Evolutionary conservation across 64 coral and sea anemone species (phyloP).

Genomic region (Acropora tenuis): DNA sequence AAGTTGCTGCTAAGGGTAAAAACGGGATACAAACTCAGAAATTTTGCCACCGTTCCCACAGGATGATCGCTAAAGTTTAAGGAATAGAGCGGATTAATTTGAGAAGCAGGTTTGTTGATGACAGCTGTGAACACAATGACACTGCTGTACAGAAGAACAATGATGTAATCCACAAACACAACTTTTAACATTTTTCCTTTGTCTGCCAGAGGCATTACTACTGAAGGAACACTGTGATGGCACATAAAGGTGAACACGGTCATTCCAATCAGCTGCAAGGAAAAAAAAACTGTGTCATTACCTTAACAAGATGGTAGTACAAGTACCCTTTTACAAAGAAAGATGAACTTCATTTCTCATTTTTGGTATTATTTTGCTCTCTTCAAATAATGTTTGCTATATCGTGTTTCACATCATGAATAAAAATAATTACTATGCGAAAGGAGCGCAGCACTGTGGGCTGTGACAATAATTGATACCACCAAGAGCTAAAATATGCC

Average conservation of each 20-base stretch:
- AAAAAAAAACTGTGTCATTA: background rate
- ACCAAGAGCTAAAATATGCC: no score
- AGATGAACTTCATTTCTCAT: no score
- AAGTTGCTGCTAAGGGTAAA: constrained; percentile 90
- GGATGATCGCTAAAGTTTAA: constrained; percentile 82
- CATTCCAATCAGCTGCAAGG: constrained; percentile 76
- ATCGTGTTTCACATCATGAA: no score
- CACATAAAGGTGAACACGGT: constrained; percentile 94
- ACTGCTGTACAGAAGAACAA: constrained; percentile 70
- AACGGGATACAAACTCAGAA: constrained; percentile 83
- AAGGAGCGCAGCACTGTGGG: no score
- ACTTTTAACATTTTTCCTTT: constrained; percentile 66
- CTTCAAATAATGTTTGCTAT: no score
- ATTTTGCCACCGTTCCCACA: constrained; percentile 62
- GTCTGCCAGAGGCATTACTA: constrained; percentile 74
- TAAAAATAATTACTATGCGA: no score
- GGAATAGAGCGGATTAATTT: constrained; percentile 80
- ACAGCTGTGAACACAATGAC: constrained; percentile 66
- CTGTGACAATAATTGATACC: no score
- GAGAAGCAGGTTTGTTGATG: constrained; percentile 72
- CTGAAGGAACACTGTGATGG: constrained; percentile 78
- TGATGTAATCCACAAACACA: constrained; percentile 61
- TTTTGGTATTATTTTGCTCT: no score
- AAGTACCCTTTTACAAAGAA: no score
- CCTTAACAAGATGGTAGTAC: background rate